Percentiles rank a stretch among this genome's conserved stretches.
Conservation (phyloP, 37 sponge, comb jelly and placozoan genomes). For the Petrosia ficiformis region DNA sequence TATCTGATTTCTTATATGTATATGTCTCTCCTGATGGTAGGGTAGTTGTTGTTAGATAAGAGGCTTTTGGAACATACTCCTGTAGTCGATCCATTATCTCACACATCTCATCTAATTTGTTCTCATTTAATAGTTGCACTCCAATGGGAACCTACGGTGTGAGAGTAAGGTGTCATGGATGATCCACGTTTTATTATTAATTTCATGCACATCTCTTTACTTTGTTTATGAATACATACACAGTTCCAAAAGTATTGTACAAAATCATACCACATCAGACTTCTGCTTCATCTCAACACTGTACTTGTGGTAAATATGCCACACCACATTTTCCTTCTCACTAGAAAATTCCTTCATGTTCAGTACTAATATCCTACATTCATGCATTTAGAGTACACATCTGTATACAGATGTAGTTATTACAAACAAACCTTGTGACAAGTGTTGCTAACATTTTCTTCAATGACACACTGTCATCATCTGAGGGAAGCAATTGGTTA, state of each 20-base stretch:
- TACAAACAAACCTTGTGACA: background rate
- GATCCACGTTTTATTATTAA: too few species aligned
- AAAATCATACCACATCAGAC: conserved; percentile 1
- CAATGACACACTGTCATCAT: background rate
- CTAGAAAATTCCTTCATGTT: background rate
- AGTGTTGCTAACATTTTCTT: background rate
- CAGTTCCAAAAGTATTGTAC: too few species aligned
- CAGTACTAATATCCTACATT: background rate
- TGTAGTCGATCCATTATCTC: conserved; percentile 6
- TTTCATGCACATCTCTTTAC: too few species aligned
- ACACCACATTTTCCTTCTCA: background rate
- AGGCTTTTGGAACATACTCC: conserved; percentile 9
- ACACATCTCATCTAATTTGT: conserved; percentile 3
- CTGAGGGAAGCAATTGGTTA: background rate
- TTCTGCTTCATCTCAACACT: background rate
- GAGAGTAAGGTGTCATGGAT: too few species aligned
- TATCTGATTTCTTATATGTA: background rate
- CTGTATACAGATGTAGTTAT: background rate
- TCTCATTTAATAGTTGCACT: conserved; percentile 7
- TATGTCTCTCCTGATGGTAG: background rate
- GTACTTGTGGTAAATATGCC: conserved; percentile 5
- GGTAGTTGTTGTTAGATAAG: background rate
- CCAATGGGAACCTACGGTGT: conserved; percentile 6
- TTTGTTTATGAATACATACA: too few species aligned
- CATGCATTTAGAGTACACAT: background rate